Conservation (phyloP, 2,888 invertebrate species). For the Actias luna region DNA sequence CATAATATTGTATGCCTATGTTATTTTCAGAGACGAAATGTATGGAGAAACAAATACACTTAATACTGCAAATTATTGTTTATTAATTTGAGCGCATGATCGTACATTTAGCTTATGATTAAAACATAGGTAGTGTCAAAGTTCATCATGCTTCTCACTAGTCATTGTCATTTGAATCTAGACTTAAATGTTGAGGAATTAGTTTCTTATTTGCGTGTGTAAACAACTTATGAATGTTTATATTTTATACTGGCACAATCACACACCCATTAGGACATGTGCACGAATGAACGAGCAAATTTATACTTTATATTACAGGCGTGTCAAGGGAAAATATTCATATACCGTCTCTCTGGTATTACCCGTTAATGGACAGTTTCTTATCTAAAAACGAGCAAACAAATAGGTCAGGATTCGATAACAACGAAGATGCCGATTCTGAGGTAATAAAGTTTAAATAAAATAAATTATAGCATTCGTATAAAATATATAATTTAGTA, state of each 20-base stretch:
- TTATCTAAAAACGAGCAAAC: slow-evolving; percentile 1
- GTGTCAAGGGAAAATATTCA: neutral
- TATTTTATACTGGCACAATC: neutral
- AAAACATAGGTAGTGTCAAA: neutral
- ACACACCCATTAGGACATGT: neutral
- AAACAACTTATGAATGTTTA: neutral
- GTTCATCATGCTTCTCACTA: neutral
- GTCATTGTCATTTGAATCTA: neutral
- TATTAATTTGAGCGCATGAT: neutral
- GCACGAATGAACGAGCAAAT: neutral
- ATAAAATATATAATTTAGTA: too few species aligned
- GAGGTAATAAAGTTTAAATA: neutral
- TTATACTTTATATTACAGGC: neutral
- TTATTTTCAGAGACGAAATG: neutral
- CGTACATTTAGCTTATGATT: neutral
- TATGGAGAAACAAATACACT: neutral
- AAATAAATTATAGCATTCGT: too few species aligned
- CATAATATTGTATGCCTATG: neutral
- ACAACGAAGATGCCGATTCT: neutral
- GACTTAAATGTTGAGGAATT: neutral
- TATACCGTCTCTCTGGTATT: slow-evolving; percentile 6
- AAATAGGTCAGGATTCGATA: neutral
- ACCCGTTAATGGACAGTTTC: slow-evolving; percentile 1
- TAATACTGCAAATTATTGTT: neutral
- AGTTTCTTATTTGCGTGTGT: neutral